Evolutionary conservation across 2,113 vertebrate species (phyloP), one percentile per base, ranked within the genome.

Genomic region (Recurvirostra avosetta): DNA sequence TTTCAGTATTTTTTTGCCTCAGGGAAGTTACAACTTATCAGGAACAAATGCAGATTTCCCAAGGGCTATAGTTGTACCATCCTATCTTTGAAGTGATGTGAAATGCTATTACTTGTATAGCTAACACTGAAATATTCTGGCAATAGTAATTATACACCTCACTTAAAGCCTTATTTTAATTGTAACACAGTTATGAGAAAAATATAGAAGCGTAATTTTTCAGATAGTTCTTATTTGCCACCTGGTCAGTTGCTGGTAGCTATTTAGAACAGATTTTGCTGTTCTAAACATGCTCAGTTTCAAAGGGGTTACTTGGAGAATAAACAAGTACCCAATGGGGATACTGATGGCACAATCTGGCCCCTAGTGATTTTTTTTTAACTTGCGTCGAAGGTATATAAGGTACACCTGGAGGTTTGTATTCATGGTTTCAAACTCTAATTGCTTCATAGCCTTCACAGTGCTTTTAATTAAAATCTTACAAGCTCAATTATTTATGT

Each of bases 41-140:
- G 82, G 26, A 94, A 93, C 86, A 96, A 94, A 88, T 47, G 50
- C 61, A 63, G 81, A 52, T 96, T 98, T 97, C 86, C 96, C 26
- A 72, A 68, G 82, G 92, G 72, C 67, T 95, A 12, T 6, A 62
- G 34, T 91, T 95, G 32, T 95, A 91, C 89, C 49, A 34, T 87
- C 70, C 63, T 84, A 36, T 71, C 25, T 55, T 20, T 6, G 12
- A 88, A 97, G 89, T 92, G 32, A 26, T 93, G 89, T 97, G 90
- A 97, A 97, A 94, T 84, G 34, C 53, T 90, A n/a, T 91, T 55
- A 87, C 81, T 95, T 76, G 80, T 25, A 79, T 32, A 84, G n/a
- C 43, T 82, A 73, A 41, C 23, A 67, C 62, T 90, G 73, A 68
- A 62, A 80, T 89, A 59, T 77, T 67, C 66, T 91, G 41, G 41